A percentile compares a stretch with the other conserved stretches of the same genome.
These are phyloP conservation scores for Phaetusa simplex DNA, from an alignment of 2,113 vertebrate genomes.

Conservation along the genomic window DNA sequence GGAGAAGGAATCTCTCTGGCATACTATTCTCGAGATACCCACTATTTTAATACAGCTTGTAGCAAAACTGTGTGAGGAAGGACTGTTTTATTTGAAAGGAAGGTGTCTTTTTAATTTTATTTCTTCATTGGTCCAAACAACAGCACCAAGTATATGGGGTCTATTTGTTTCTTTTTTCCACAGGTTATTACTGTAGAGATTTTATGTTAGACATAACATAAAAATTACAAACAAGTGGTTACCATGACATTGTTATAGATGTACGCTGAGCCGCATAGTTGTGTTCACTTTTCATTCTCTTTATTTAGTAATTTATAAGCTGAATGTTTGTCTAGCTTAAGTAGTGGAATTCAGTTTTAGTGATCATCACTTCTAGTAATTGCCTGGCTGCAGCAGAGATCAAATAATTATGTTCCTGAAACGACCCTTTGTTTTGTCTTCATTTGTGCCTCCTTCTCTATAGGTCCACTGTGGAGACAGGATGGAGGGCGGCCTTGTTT, in stretches of 20 bases:
- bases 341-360: neutral
- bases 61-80: neutral
- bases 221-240: slow-evolving; percentile 20
- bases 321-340: slow-evolving; percentile 7
- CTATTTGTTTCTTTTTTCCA: neutral
- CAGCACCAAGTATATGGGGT: neutral
- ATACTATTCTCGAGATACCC: neutral
- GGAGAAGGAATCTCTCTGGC: neutral
- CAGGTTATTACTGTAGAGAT: neutral
- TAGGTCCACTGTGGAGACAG: neutral
- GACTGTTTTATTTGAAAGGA: neutral
- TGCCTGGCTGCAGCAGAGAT: slow-evolving; percentile 1
- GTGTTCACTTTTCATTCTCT: neutral
- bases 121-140: neutral
- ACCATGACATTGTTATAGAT: neutral
- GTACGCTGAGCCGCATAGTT: neutral
- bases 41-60: neutral
- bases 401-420: slow-evolving; percentile 18
- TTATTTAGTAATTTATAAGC: neutral
- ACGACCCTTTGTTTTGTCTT: neutral
- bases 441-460: neutral
- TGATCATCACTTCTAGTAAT: slow-evolving; percentile 1
- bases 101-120: neutral
- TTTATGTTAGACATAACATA: neutral
- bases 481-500: neutral